Evolutionary conservation across 2,888 invertebrate species (phyloP), one percentile per base, ranked within the genome.

Genomic region (Ochropleura leucogaster): DNA sequence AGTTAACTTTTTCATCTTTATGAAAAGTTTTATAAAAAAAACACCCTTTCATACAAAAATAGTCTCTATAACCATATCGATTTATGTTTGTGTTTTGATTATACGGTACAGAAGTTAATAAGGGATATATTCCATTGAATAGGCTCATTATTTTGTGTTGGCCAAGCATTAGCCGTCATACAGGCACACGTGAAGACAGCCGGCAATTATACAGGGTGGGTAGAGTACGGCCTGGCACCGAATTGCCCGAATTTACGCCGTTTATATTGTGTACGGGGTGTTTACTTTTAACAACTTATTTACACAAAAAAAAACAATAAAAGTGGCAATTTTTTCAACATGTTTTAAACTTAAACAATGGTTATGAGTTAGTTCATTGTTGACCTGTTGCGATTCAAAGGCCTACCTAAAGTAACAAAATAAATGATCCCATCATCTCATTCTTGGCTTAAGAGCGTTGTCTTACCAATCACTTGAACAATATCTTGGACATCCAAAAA

Each of bases 191-290:
- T 93, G 93, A 85, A 91, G 93, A 92, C 92, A 91, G 89, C 91
- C 87, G 89, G 94, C 94, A 96, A 96, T 96, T 96, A 96, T 93
- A 94, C 93, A 92, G 92, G 90, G 89, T 91, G 93, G 87, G 85
- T 88, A 90, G 89, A 91, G 93, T 90, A 91, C 94, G 88, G 94
- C 92, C 95, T 95, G 96, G 96, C 90, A 96, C 96, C 91, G 91
- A 87, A 78, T 86, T 88, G 89, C 93, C 95, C 95, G 94, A 96
- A 95, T 95, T 96, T 93, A 90, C 94, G 91, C 93, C 92, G 86
- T 88, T 89, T 90, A 89, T 85, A 76, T 78, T 72, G 57, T 49
- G 73, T 90, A 94, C 92, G 92, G 92, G 87, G 0, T 92, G 94
- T 77, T 90, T 65, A 80, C 79, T 64, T 59, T 40, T 49, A 18